A percentile compares a stretch with the other conserved stretches of the same genome.
Conservation (phyloP, 2,113 vertebrate species). For the Rhinolophus sinicus region DNA sequence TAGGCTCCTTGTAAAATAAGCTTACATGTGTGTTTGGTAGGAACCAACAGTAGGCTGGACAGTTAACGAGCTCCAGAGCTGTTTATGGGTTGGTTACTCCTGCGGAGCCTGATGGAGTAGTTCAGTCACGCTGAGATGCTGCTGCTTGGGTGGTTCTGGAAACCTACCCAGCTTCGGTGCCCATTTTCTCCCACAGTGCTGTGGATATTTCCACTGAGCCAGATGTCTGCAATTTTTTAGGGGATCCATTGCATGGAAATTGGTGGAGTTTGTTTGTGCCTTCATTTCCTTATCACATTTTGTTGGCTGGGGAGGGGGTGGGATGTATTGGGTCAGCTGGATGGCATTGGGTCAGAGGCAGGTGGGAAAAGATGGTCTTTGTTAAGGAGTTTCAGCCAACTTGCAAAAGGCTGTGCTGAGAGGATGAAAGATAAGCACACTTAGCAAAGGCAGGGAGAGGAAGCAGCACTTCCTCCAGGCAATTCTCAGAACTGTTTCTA, state of each 20-base stretch:
- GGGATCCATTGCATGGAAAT: not conserved
- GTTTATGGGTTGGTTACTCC: conserved; percentile 66
- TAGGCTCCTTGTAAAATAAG: conserved; percentile 73
- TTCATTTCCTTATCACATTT: conserved; percentile 46
- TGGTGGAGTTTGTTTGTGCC: not conserved
- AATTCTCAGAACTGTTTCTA: conserved; percentile 88
- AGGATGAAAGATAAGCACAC: conserved; percentile 79
- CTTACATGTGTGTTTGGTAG: conserved; percentile 68
- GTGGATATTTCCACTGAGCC: conserved; percentile 17
- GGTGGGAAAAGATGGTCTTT: conserved; percentile 54
- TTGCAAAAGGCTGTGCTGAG: conserved; percentile 71
- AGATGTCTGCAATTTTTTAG: not conserved
- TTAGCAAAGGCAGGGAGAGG: conserved; percentile 83
- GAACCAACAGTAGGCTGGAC: not conserved
- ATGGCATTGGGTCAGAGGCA: conserved; percentile 52
- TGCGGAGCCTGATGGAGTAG: conserved; percentile 41
- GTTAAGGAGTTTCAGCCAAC: conserved; percentile 43
- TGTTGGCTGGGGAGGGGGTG: not conserved
- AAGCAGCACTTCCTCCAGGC: conserved; percentile 85
- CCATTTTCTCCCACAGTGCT: not conserved
- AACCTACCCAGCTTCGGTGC: not conserved
- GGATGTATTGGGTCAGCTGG: not conserved
- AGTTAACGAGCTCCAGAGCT: conserved; percentile 66
- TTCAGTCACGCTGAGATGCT: conserved; percentile 32
- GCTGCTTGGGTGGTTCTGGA: conserved; percentile 32